Percentiles rank a stretch among this genome's conserved stretches.
phyloP scores from a whole-genome alignment of 2,888 invertebrate genomes.

The Isotomurus palustris region DNA sequence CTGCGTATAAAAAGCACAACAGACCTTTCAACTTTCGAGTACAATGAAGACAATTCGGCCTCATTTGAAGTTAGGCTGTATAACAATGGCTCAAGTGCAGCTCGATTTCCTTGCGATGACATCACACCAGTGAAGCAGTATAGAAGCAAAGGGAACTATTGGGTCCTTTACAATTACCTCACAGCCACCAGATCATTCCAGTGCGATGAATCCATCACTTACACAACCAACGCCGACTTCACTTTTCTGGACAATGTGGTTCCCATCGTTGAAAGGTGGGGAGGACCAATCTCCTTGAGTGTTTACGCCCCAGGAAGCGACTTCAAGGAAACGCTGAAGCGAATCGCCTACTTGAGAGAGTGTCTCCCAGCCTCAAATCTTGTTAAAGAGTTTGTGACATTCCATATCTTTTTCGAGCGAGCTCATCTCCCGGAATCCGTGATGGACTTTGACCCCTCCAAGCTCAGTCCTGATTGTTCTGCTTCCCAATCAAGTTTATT shows the following conservation, averaged over 20 bases:
- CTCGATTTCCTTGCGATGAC: neutral
- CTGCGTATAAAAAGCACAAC: too few relatives aligned
- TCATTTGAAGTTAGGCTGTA: too few relatives aligned
- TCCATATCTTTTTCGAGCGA: constrained; percentile 49
- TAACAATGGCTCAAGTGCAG: too few relatives aligned
- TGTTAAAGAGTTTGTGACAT: constrained; percentile 47
- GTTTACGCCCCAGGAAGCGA: constrained; percentile 49
- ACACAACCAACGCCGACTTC: constrained; percentile 85
- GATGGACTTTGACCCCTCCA: neutral
- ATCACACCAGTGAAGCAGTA: neutral
- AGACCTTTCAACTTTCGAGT: too few relatives aligned
- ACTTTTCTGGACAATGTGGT: constrained; percentile 83
- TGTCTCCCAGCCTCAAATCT: constrained; percentile 44
- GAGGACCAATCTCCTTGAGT: constrained; percentile 49
- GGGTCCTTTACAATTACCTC: constrained; percentile 83
- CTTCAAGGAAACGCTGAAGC: constrained; percentile 45
- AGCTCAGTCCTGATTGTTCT: neutral
- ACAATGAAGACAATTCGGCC: too few relatives aligned
- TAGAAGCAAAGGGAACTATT: constrained; percentile 69
- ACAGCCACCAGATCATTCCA: constrained; percentile 62
- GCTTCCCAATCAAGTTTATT: neutral
- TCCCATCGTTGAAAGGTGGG: constrained; percentile 64
- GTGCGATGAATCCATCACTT: constrained; percentile 80
- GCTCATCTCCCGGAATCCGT: constrained; percentile 38
- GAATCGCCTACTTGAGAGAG: constrained; percentile 46